phyloP scores from a whole-genome alignment of 2,113 vertebrate species.

The Ageneiosus marmoratus region DNA sequence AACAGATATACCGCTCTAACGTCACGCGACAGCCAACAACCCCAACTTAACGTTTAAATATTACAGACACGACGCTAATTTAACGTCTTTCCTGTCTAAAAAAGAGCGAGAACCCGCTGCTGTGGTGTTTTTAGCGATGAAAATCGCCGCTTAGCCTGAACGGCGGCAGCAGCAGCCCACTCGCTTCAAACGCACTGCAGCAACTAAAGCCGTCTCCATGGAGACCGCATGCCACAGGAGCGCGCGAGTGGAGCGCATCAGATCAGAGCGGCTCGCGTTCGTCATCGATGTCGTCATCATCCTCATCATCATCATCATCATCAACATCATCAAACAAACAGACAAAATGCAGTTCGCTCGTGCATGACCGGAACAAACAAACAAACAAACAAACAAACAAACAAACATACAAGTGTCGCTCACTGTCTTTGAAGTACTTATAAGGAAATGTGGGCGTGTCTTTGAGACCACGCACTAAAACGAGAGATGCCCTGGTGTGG shows the following conservation, averaged over 20 bases:
- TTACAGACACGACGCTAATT: neutral
- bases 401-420: neutral
- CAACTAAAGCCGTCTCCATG: conserved; percentile 64
- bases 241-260: conserved; percentile 2
- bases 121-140: neutral
- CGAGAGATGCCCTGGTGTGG: neutral
- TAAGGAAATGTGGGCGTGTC: conserved; percentile 16
- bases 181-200: conserved; percentile 44
- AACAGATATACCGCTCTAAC: neutral
- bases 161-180: neutral
- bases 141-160: neutral
- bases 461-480: neutral
- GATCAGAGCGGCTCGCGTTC: conserved; percentile 9
- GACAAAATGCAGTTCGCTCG: no score
- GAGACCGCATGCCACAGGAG: conserved; percentile 63
- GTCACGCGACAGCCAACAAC: neutral
- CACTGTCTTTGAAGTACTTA: neutral
- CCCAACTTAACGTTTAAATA: neutral
- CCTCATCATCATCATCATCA: neutral
- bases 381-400: no score
- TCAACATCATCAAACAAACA: neutral
- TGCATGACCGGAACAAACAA: no score
- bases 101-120: neutral
- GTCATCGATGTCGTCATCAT: conserved; percentile 27
- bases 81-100: neutral